Evolutionary conservation across 2,113 vertebrate genomes (phyloP).

Genomic region (Narcine bancroftii): DNA sequence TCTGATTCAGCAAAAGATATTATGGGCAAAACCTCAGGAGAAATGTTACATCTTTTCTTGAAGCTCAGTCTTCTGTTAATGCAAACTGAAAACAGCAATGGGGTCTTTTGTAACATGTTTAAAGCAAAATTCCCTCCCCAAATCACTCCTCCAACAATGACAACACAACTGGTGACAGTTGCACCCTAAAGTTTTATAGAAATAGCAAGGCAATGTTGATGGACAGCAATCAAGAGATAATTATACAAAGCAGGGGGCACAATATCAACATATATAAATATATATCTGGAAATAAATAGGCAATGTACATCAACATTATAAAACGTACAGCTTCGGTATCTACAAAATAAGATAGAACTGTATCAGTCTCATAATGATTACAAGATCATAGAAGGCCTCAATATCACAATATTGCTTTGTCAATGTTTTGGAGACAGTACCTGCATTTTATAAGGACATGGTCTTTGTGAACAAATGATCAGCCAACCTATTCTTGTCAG

Average conservation of each 20-base stretch:
- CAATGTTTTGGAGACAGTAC: conserved; percentile 1
- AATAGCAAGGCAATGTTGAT: not conserved
- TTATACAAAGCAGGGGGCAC: conserved; percentile 1
- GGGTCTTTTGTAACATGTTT: not conserved
- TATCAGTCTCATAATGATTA: conserved; percentile 1
- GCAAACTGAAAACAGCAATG: not conserved
- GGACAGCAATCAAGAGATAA: not conserved
- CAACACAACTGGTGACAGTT: not conserved
- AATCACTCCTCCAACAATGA: not conserved
- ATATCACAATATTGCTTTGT: conserved; percentile 16
- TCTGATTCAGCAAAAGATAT: not conserved
- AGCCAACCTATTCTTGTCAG: not conserved
- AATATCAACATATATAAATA: not conserved
- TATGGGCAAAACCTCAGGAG: not conserved
- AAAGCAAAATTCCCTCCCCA: not conserved
- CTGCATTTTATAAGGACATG: not conserved
- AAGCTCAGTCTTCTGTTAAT: not conserved
- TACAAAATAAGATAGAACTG: not conserved
- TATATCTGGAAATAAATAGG: conserved; percentile 23
- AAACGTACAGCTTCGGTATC: not conserved
- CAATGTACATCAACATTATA: conserved; percentile 4
- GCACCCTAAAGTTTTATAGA: conserved; percentile 20
- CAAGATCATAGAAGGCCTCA: conserved; percentile 18
- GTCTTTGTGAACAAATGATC: not conserved
- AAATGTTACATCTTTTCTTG: not conserved